Conservation (phyloP, 1,140 invertebrate species). For the Elysia chlorotica region DNA sequence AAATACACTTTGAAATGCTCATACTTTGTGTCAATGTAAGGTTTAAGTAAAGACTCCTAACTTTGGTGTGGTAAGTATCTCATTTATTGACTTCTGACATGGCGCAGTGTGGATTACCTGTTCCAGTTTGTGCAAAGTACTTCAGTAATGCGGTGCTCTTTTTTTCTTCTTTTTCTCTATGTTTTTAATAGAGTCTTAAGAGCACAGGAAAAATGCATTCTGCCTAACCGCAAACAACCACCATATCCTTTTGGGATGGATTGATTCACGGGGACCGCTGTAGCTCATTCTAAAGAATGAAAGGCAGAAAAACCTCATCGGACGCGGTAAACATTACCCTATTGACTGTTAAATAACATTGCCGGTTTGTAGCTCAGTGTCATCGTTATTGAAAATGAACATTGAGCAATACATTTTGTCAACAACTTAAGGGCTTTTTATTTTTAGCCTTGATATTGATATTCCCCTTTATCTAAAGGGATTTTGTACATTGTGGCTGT, state of each 20-base stretch:
- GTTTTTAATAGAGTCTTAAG: constrained; percentile 24
- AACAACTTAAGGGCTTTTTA: background rate
- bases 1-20: too few relatives aligned
- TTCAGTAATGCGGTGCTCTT: constrained; percentile 24
- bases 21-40: too few relatives aligned
- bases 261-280: constrained; percentile 12
- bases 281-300: constrained; percentile 19
- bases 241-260: constrained; percentile 16
- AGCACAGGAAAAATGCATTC: constrained; percentile 14
- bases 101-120: too few relatives aligned
- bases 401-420: background rate
- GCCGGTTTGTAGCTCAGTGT: background rate
- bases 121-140: constrained; percentile 13
- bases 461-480: background rate
- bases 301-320: constrained; percentile 10
- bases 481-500: background rate
- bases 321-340: constrained; percentile 12
- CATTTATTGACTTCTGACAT: too few relatives aligned
- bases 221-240: constrained; percentile 22
- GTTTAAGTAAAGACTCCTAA: too few relatives aligned
- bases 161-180: constrained; percentile 25
- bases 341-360: constrained; percentile 1
- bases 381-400: background rate
- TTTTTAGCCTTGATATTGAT: too few relatives aligned
- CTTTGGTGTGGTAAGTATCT: too few relatives aligned